Evolutionary conservation across 2,888 invertebrate species (phyloP).

Genomic region (Vandiemenella viatica): DNA sequence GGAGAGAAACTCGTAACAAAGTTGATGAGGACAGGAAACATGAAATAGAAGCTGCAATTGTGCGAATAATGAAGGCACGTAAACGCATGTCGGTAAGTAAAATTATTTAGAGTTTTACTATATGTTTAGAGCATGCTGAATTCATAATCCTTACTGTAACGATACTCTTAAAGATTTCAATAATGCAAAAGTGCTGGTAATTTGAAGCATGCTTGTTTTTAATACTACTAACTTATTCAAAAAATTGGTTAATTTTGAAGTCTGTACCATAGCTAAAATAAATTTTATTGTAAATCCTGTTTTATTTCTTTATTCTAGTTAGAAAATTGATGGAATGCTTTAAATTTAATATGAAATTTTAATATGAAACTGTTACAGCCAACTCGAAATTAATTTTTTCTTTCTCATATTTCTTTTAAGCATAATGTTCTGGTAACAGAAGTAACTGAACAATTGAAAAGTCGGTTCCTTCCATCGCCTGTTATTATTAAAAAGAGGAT

Average conservation of each 20-base stretch:
- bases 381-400: no score
- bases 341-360: no score
- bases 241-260: neutral
- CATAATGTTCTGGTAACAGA: conserved; percentile 90
- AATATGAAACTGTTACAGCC: no score
- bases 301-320: no score
- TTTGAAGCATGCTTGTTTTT: neutral
- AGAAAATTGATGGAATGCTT: no score
- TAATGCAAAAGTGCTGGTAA: no score
- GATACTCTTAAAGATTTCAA: no score
- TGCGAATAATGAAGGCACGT: conserved; percentile 96
- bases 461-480: conserved; percentile 93
- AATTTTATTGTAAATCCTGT: no score
- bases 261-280: no score
- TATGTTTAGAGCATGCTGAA: neutral
- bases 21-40: conserved; percentile 98
- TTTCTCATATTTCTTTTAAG: no score
- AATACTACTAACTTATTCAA: neutral
- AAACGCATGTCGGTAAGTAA: conserved; percentile 71
- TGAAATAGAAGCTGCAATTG: conserved; percentile 98
- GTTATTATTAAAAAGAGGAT: conserved; percentile 98
- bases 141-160: neutral
- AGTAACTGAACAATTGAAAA: conserved; percentile 93
- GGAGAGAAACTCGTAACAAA: conserved; percentile 92
- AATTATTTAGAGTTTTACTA: neutral